phyloP scores from a whole-genome alignment of 2,797 vertebrate genomes.

The Eulemur mongoz region DNA sequence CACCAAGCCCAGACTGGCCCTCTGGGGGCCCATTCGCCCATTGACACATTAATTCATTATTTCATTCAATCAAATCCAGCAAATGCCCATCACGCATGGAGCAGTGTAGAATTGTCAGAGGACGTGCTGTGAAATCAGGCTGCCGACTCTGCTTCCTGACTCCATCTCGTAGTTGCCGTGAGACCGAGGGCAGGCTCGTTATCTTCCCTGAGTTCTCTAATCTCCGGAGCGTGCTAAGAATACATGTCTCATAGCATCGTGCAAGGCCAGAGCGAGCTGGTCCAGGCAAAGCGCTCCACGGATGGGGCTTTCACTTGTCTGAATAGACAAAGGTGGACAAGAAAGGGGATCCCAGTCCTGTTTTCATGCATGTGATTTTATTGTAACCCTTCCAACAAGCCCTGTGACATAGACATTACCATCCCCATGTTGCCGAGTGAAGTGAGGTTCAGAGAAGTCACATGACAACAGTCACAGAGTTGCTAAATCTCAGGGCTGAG shows the following conservation, averaged over 20 bases:
- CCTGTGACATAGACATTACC: not conserved
- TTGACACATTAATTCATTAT: not conserved
- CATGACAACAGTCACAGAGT: not conserved
- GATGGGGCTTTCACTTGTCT: not conserved
- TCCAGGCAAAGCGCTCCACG: not conserved
- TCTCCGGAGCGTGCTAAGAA: not conserved
- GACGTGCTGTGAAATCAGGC: not conserved
- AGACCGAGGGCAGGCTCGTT: not conserved
- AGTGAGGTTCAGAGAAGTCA: not conserved
- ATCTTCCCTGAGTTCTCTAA: not conserved
- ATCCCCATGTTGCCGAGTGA: not conserved
- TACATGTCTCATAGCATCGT: not conserved
- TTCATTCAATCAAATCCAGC: not conserved
- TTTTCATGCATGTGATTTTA: not conserved
- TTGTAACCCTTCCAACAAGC: not conserved
- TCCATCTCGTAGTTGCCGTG: not conserved
- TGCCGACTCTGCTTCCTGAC: not conserved
- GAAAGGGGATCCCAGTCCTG: not conserved
- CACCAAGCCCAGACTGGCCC: not conserved
- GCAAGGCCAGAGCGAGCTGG: not conserved
- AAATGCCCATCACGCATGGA: fast-evolving
- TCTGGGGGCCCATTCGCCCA: not conserved
- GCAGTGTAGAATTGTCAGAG: not conserved
- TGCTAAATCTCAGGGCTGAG: not conserved
- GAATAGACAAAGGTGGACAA: not conserved